Conservation (phyloP, 92 coral and sea anemone species). For the Chrysogorgia sp. region DNA sequence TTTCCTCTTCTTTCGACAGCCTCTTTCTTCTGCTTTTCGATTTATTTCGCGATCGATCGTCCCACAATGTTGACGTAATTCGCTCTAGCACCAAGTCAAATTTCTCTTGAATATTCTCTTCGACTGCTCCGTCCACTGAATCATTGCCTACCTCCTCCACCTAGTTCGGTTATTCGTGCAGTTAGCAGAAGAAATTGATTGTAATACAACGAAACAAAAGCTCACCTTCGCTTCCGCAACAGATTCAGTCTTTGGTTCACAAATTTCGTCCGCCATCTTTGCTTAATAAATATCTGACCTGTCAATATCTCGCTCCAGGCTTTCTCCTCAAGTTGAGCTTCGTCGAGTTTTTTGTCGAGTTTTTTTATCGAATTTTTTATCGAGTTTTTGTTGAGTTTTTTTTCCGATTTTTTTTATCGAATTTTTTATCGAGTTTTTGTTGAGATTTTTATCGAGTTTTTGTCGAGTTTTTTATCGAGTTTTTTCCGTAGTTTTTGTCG, state of each 20-base stretch:
- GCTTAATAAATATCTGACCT: neutral
- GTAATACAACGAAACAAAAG: neutral
- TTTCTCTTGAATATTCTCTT: conserved; percentile 9
- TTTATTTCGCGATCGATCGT: conserved; percentile 33
- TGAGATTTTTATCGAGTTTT: too few relatives aligned
- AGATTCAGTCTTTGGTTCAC: neutral
- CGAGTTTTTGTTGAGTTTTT: too few relatives aligned
- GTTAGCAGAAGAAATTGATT: neutral
- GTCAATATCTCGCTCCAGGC: neutral
- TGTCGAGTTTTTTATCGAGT: too few relatives aligned
- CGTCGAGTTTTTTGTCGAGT: too few relatives aligned
- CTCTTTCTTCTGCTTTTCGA: conserved; percentile 65
- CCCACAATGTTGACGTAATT: conserved; percentile 33
- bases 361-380: too few relatives aligned
- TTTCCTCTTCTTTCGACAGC: conserved; percentile 87
- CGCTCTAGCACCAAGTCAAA: conserved; percentile 20
- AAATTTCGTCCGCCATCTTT: conserved; percentile 42
- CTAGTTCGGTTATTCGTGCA: neutral
- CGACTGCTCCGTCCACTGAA: neutral
- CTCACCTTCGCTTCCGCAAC: conserved; percentile 20
- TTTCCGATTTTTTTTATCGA: too few relatives aligned
- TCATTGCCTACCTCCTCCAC: neutral
- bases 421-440: too few relatives aligned
- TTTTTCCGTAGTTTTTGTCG: too few relatives aligned
- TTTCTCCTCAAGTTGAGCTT: too few relatives aligned